Conservation (phyloP, 2,113 vertebrate species). For the Cyanoliseus patagonus region DNA sequence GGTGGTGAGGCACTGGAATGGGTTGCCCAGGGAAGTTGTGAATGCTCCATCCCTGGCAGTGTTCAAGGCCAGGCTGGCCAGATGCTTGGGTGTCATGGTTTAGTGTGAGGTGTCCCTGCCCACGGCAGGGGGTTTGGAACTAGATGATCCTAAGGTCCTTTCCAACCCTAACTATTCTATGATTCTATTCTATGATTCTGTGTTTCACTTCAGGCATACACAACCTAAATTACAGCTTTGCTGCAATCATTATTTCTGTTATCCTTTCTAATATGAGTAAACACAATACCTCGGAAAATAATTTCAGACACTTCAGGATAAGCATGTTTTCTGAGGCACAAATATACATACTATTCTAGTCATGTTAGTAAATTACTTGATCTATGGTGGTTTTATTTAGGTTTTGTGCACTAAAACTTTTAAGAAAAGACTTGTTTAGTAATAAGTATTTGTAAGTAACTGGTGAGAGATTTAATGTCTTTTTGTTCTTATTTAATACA, state of each 20-base stretch:
- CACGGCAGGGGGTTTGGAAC: background rate
- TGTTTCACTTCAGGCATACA: background rate
- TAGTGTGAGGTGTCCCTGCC: too few relatives aligned
- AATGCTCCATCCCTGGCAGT: too few relatives aligned
- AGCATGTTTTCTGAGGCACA: background rate
- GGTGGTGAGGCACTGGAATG: too few relatives aligned
- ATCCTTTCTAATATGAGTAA: background rate
- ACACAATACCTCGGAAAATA: background rate
- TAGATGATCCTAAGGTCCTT: background rate
- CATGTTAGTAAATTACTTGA: background rate
- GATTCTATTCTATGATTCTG: background rate
- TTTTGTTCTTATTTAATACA: background rate
- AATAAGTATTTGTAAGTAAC: background rate
- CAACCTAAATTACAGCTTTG: background rate
- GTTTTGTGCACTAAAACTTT: background rate
- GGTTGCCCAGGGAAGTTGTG: too few relatives aligned
- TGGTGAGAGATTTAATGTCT: background rate
- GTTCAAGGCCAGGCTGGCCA: too few relatives aligned
- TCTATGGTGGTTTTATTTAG: background rate
- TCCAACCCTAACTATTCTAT: background rate
- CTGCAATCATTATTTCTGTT: background rate
- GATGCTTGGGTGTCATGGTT: too few relatives aligned
- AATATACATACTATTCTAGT: background rate
- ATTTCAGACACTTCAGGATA: background rate
- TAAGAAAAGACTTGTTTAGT: background rate